Conservation (phyloP, 2,113 vertebrate genomes). For the Cercocebus atys region DNA sequence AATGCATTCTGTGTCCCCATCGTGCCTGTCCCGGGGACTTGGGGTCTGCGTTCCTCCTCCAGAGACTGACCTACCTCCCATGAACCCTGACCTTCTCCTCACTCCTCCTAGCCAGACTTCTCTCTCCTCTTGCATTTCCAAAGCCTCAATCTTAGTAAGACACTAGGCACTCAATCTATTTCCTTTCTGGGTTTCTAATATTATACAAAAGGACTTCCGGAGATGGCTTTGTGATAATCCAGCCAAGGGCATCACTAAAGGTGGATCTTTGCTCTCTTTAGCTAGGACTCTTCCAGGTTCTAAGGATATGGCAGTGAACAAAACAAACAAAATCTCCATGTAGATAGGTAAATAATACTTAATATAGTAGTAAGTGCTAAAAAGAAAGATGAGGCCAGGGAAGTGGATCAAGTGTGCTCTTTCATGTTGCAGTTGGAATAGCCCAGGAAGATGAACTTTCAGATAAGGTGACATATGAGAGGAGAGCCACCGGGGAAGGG, state of each 20-base stretch:
- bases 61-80: background rate
- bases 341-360: background rate
- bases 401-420: background rate
- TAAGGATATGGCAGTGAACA: background rate
- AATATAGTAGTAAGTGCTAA: background rate
- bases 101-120: background rate
- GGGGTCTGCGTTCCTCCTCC: background rate
- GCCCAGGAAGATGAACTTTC: background rate
- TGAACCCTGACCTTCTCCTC: background rate
- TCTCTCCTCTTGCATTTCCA: background rate
- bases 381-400: background rate
- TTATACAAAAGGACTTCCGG: background rate
- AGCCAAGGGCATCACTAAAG: background rate
- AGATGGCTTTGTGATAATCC: background rate
- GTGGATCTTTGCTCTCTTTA: background rate
- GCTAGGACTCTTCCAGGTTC: background rate
- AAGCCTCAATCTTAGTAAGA: background rate
- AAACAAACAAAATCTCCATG: background rate
- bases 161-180: background rate
- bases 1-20: background rate
- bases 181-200: background rate
- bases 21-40: background rate
- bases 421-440: background rate
- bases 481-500: background rate
- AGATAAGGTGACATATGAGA: background rate